phyloP scores from a whole-genome alignment of 64 coral and sea anemone genomes.

The Montipora capricornis region DNA sequence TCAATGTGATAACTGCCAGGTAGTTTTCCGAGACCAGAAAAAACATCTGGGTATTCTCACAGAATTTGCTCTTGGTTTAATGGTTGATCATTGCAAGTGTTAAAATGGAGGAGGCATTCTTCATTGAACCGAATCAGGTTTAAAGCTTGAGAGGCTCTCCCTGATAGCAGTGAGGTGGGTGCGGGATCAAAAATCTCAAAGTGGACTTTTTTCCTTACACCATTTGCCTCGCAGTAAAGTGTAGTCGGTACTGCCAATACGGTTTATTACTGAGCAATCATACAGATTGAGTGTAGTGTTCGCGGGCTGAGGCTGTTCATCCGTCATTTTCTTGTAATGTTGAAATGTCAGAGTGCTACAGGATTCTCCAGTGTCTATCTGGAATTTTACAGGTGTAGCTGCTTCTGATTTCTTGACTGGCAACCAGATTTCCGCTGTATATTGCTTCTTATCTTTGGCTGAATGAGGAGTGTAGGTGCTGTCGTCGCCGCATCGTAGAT shows the following conservation, averaged over 20 bases:
- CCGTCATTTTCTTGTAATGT: slow-evolving; percentile 43
- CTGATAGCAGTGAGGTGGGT: slow-evolving; percentile 24
- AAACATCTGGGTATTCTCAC: slow-evolving; percentile 51
- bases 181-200: slow-evolving; percentile 17
- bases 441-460: background rate
- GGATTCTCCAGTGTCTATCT: slow-evolving; percentile 22
- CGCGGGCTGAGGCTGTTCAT: background rate
- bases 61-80: slow-evolving; percentile 45
- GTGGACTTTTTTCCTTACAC: slow-evolving; percentile 24
- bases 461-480: background rate
- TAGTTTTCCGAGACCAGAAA: slow-evolving; percentile 66
- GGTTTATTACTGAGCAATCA: slow-evolving; percentile 33
- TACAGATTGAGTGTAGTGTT: slow-evolving; percentile 40
- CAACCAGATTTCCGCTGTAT: slow-evolving; percentile 1
- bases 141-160: slow-evolving; percentile 22
- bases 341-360: slow-evolving; percentile 55
- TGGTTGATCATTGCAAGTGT: background rate
- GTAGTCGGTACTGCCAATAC: slow-evolving; percentile 28
- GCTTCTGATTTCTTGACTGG: background rate
- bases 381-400: slow-evolving; percentile 20
- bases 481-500: slow-evolving; percentile 32
- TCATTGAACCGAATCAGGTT: slow-evolving; percentile 10
- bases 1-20: slow-evolving; percentile 57
- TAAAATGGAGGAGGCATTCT: slow-evolving; percentile 55
- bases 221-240: slow-evolving; percentile 30